Conservation (phyloP, 1,140 invertebrate genomes). For the Zaprionus davidi region DNA sequence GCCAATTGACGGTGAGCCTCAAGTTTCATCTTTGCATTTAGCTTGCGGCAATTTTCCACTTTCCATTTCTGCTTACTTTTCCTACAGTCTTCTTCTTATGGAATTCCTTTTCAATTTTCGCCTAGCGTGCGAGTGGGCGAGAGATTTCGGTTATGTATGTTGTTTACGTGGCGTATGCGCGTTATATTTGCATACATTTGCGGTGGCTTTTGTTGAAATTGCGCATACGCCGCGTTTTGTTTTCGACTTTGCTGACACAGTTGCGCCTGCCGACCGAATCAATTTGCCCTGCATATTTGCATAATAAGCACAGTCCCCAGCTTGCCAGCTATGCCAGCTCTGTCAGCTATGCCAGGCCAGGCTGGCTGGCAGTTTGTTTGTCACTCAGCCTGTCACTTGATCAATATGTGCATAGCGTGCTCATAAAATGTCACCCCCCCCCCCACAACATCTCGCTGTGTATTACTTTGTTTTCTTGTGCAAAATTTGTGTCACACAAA, state of each 20-base stretch:
- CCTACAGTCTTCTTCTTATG: neutral
- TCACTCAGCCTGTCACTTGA: conserved; percentile 80
- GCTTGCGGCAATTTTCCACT: conserved; percentile 25
- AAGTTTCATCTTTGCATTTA: conserved; percentile 38
- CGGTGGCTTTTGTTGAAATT: conserved; percentile 64
- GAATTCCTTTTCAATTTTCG: conserved; percentile 75
- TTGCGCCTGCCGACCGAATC: conserved; percentile 58
- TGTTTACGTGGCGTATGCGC: conserved; percentile 78
- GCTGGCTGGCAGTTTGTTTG: conserved; percentile 69
- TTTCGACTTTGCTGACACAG: conserved; percentile 71
- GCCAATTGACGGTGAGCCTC: conserved; percentile 61
- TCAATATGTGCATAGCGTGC: conserved; percentile 81
- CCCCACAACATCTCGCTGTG: neutral
- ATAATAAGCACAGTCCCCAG: conserved; percentile 66
- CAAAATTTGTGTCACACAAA: conserved; percentile 72
- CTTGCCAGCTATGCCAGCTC: conserved; percentile 33
- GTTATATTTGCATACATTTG: conserved; percentile 79
- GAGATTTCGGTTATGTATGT: conserved; percentile 46
- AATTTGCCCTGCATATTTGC: conserved; percentile 77
- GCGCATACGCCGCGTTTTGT: conserved; percentile 80
- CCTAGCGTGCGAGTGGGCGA: conserved; percentile 46
- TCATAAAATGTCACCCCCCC: conserved; percentile 65
- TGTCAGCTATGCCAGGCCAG: conserved; percentile 20
- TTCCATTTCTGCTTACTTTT: conserved; percentile 2
- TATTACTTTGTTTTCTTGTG: conserved; percentile 76